Evolutionary conservation across 2,888 invertebrate genomes (phyloP).

Genomic region (Hyposoter dolosus): DNA sequence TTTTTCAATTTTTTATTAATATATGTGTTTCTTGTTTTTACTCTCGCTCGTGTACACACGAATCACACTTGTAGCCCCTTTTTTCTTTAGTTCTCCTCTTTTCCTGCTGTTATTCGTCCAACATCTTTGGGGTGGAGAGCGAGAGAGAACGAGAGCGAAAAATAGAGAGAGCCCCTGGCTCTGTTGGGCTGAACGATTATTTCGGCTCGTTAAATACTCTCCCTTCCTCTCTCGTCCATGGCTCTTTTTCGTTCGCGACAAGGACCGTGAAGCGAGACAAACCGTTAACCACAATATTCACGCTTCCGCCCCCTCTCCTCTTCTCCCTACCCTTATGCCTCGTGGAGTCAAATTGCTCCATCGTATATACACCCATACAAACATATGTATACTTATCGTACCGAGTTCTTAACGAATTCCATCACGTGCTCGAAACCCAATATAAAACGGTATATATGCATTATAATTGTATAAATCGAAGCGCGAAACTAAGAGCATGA

Average conservation of each 20-base stretch:
- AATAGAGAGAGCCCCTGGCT: slow-evolving; percentile 24
- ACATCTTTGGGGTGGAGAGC: slow-evolving; percentile 17
- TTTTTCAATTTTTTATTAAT: slow-evolving; percentile 12
- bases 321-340: slow-evolving; percentile 15
- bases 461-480: slow-evolving; percentile 64
- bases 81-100: slow-evolving; percentile 35
- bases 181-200: slow-evolving; percentile 73
- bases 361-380: slow-evolving; percentile 41
- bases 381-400: slow-evolving; percentile 4
- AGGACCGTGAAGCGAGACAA: slow-evolving; percentile 76
- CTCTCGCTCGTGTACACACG: slow-evolving; percentile 39
- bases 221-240: slow-evolving; percentile 68
- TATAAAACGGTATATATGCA: slow-evolving; percentile 45
- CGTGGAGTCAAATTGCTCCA: slow-evolving; percentile 61
- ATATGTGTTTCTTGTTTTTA: slow-evolving; percentile 9
- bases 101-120: slow-evolving; percentile 40
- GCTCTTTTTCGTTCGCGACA: slow-evolving; percentile 72
- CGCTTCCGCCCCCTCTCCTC: slow-evolving; percentile 57
- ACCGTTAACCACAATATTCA: slow-evolving; percentile 77
- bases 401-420: slow-evolving; percentile 50
- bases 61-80: slow-evolving; percentile 62
- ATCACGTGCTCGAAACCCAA: slow-evolving; percentile 41
- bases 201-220: slow-evolving; percentile 75
- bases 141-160: background rate
- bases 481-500: slow-evolving; percentile 64